Base-by-base conservation (phyloP, 2,888 invertebrate genomes). In the Drosophila mayaguana region DNA sequence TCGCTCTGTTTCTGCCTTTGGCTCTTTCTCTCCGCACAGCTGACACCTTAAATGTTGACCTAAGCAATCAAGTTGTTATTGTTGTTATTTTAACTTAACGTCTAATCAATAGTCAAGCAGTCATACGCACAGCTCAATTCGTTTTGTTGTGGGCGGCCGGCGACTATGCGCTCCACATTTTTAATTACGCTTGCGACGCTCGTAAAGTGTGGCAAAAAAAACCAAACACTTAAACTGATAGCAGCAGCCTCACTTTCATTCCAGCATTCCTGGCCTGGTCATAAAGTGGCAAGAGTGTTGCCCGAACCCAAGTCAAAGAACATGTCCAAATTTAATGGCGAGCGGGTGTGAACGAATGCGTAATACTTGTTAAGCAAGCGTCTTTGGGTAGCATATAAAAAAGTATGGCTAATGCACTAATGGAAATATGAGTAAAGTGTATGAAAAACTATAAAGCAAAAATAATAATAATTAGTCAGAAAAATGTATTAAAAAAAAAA, bases 41-140 rank as follows among this genome's bases (percentile, higher is more conserved):
- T 80, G 80, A 80, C 76, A 76, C 72, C 81, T 71, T 38, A 61
- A 64, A 56, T 78, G 62, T 72, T 80, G 77, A 72, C 75, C 75
- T 61, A 54, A 54, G 38, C 53, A 42, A 32, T 25, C 56, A 54
- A 46, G 20, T 48, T 56, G 55, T 43, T 56, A 25, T 34, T 65
- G 65, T 51, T 28, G 46, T 4, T 36, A 36, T 36, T 28, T 42
- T 36, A 20, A 28, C 61, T 42, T 12, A 34, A 48, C 40, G 38
- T 34, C 56, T 50, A 59, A 78, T 78, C 66, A 63, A 75, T 56
- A 63, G 60, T 12, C 45, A 51, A 73, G 48, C 62, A 32, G 22
- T 54, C 67, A 78, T 57, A 22, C 40, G 16, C 28, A 46, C 63
- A 63, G 32, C 43, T 59, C 68, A 51, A 50, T 18, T 55, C 55